Evolutionary conservation across 1,140 invertebrate species (phyloP), one percentile per base, ranked within the genome.

Genomic region (Drosophila kohkoa): DNA sequence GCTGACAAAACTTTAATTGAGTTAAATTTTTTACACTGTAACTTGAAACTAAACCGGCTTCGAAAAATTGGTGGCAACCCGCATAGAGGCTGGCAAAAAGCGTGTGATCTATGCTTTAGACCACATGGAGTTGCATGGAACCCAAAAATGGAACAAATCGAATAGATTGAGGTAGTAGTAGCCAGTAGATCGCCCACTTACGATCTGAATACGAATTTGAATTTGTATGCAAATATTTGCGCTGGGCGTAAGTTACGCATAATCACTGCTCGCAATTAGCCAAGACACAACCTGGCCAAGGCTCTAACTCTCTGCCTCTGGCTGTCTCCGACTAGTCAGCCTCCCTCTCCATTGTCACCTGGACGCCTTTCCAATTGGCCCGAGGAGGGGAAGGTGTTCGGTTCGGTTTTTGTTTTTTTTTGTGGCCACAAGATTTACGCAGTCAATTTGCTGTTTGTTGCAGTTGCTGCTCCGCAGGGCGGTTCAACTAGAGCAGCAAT

Each of bases 1-100:
- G 82, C 67, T 87, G 83, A 73, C 79, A 82, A 70, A 48, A 57
- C 72, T 82, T 77, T 79, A 79, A 87, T 87, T 79, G 79, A 51
- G 38, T 69, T 65, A 66, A 49, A 28, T 78, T 75, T 83, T 83
- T 80, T 82, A 65, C 70, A 73, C 70, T 73, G 70, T 67, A 67
- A 35, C 13, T 11, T 41, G 48, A 41, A 32, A 68, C 55, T 60
- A 68, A 74, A 74, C 71, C 65, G 71, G 71, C 51, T 62, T 43
- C 48, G 35, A 0, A 5, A 32, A 32, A 6, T 32, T 32, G 5
- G 30, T 10, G n/a, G 38, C 41, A 28, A 11, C 8, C 43, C 8
- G 16, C 28, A 43, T 8, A 58, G 28, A 25, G 51, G 32, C 13
- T 15, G 20, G 20, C 20, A 25, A 25, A 25, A 25, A 25, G 62